Conservation (phyloP, 2,797 vertebrate genomes). For the Pelochelys cantorii region DNA sequence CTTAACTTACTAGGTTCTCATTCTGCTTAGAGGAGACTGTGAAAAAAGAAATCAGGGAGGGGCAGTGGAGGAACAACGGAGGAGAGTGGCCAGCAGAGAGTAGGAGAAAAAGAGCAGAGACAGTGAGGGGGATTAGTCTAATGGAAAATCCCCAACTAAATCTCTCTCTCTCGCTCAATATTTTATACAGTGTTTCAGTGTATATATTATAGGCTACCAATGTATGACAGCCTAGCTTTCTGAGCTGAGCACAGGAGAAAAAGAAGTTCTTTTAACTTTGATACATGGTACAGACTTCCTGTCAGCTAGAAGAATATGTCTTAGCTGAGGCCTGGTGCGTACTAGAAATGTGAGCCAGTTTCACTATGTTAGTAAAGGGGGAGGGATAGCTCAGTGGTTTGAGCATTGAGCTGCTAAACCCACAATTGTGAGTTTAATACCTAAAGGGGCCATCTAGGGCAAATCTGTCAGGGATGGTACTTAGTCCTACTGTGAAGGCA, state of each 20-base stretch:
- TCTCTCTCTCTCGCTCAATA: not conserved
- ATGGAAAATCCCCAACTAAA: not conserved
- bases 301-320: slow-evolving; percentile 26
- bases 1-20: not conserved
- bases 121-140: not conserved
- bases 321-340: not conserved
- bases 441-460: too few relatives aligned
- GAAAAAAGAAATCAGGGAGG: not conserved
- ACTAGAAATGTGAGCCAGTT: slow-evolving; percentile 38
- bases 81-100: slow-evolving; percentile 2
- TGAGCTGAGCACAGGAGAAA: not conserved
- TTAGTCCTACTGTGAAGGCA: too few relatives aligned
- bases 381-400: too few relatives aligned
- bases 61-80: not conserved
- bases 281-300: not conserved
- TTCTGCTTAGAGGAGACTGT: not conserved
- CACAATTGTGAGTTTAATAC: too few relatives aligned
- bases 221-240: not conserved
- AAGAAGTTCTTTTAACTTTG: not conserved
- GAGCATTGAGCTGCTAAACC: too few relatives aligned
- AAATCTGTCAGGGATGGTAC: too few relatives aligned
- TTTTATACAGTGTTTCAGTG: not conserved
- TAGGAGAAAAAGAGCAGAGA: not conserved
- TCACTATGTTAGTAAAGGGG: slow-evolving; percentile 4
- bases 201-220: not conserved